Evolutionary conservation across 2,888 invertebrate species (phyloP), one percentile per base, ranked within the genome.

Genomic region (Willowsia nigromaculata): DNA sequence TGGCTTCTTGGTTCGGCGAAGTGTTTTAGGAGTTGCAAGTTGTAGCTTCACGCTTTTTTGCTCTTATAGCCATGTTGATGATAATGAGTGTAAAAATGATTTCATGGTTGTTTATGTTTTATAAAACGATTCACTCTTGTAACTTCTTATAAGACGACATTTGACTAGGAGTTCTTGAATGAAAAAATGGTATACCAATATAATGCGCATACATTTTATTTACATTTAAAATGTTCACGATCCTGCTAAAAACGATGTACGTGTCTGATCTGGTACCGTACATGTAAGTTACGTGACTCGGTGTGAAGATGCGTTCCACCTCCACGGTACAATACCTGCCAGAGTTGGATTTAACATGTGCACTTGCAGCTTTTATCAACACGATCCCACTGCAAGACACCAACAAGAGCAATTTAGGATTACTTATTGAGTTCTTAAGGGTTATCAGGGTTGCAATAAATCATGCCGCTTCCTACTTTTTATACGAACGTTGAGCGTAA

Each of bases 401-500:
- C 65, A 56, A 25, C 40, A 56, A 65, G 76, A 85, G 27, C 56
- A 71, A 37, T 56, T 59, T 30, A 82, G 22, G 50, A 82, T 82
- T 62, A 83, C 83, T 88, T 88, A 88, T 88, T 88, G 88, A 84
- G 83, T 83, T 88, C 80, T 83, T 71, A 84, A 83, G 76, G 89
- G 89, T 84, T 89, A 89, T 89, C 89, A 85, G 84, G 85, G 80
- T 85, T 89, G 89, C 71, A 89, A 89, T 89, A 89, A 89, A 89
- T 89, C 80, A 85, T 59, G 22, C 4, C 71, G 56, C 80, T 84
- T 89, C 89, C 53, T 80, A 76, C 53, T 40, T 80, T 22, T 50
- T 68, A 30, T 50, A 40, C 65, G 13, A n/a, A 25, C 43, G 11
- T 15, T 11, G 68, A 33, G 18, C 7, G 30, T 74, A 50, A 50